Evolutionary conservation across 2,113 vertebrate species (phyloP), one percentile per base, ranked within the genome.

Genomic region (Seriola rivoliana): DNA sequence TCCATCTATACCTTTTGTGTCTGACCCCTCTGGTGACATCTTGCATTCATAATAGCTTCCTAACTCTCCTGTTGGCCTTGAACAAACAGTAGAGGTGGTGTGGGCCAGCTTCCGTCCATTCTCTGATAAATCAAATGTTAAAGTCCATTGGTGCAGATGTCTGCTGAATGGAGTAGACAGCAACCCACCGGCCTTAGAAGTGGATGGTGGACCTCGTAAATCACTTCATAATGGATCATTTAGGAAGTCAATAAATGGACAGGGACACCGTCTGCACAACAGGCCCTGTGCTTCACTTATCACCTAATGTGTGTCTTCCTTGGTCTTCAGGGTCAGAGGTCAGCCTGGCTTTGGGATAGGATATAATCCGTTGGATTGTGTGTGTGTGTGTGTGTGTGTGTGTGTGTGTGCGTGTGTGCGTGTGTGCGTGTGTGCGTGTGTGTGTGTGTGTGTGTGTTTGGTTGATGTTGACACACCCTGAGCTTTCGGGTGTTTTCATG

Each of bases 231-330:
- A 95, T 94, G 88, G 92, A 94, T 95, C 86, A 92, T 93, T 95
- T 93, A 95, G 94, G 94, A 95, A 95, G 95, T 95, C 93, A 92
- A 95, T 95, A 94, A 94, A 95, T 78, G 82, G 90, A 87, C 88
- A 78, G 63, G 71, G 73, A 81, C 85, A 77, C 73, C 38, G 78
- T 81, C 73, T 63, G 70, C 85, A 90, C 88, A 91, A 95, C 92
- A 80, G 91, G 48, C 73, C 85, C 64, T 36, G 85, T 65, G 87
- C 88, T 86, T 90, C 86, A 89, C 77, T 91, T 91, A 92, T 89
- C 89, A 81, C 89, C 89, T 83, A 80, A 88, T 73, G 88, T 89
- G 88, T 91, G 91, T 91, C 87, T 77, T 91, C 86, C 71, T 44
- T 79, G 79, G 90, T 84, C 86, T 82, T 54, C 34, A 48, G 65